phyloP scores from a whole-genome alignment of 2,888 invertebrate species.

The Gastrophysa polygoni region DNA sequence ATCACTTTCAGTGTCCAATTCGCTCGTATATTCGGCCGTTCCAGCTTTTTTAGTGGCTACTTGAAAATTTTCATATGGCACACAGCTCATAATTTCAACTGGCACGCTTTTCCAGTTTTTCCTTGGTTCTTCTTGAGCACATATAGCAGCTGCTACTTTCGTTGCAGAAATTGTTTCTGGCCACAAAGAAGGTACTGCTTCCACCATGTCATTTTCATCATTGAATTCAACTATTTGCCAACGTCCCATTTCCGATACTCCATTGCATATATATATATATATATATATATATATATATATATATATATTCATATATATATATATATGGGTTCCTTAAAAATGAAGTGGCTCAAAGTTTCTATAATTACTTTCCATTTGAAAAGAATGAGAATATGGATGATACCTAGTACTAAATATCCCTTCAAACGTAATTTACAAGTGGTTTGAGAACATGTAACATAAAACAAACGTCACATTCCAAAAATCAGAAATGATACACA shows the following conservation, averaged over 20 bases:
- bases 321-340: neutral
- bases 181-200: neutral
- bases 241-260: neutral
- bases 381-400: no score
- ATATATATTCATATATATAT: no score
- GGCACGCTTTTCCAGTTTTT: neutral
- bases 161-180: neutral
- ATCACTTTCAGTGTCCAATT: slow-evolving; percentile 1
- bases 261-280: no score
- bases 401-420: no score
- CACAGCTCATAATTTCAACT: neutral
- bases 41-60: neutral
- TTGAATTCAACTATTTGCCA: neutral
- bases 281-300: no score
- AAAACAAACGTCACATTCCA: no score
- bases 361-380: neutral
- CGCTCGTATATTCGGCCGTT: neutral
- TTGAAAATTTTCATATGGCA: neutral
- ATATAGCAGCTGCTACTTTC: neutral
- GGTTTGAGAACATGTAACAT: no score
- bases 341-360: neutral
- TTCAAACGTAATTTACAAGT: no score
- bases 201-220: slow-evolving; percentile 12
- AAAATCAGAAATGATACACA: no score
- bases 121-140: neutral